Base-by-base conservation (phyloP, 2,888 invertebrate species). In the Netelia melanura region DNA sequence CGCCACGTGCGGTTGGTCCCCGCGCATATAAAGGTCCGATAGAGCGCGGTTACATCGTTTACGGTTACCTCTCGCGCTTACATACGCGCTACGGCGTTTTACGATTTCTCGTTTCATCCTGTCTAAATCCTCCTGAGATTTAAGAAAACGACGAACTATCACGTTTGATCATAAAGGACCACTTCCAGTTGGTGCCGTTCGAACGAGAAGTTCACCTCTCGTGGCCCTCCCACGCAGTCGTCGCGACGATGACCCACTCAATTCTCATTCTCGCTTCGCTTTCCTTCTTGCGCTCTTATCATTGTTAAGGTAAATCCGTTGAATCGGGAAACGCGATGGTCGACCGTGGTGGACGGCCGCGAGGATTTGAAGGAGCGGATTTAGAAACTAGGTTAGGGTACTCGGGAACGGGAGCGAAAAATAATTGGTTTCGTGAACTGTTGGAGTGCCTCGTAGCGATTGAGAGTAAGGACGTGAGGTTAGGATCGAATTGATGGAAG, bases 51-150 rank as follows among this genome's bases (percentile, higher is more conserved):
- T 17, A 17, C 25, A 30, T 30, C 56, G 8, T 6, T 25, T 56
- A 23, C n/a, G 48, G 10, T 56, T n/a, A 17, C 54, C 64, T 17
- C 52, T 48, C 70, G 44, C 71, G 44, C 9, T 81, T 68, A 61
- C 68, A 68, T 58, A 23, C 48, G 25, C 38, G 62, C 72, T 72
- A 68, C 72, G 77, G 67, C 72, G 61, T 54, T 52, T 21, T 48
- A 56, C 65, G 72, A 81, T 84, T 84, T 72, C 30, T 75, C 75
- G 68, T 68, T 44, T 52, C 65, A n/a, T 38, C 71, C 76, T 38
- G 17, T 56, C 58, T 67, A 61, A 77, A 81, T 54, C 44, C 76
- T 62, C 80, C 52, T n/a, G 62, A 62, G 75, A 71, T 17, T 70
- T 48, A 72, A 61, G 43, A 25, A 25, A 65, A 30, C 52, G 14